These are phyloP conservation scores for Pimephales promelas DNA, from an alignment of 2,113 vertebrate genomes.

Conservation along the genomic window DNA sequence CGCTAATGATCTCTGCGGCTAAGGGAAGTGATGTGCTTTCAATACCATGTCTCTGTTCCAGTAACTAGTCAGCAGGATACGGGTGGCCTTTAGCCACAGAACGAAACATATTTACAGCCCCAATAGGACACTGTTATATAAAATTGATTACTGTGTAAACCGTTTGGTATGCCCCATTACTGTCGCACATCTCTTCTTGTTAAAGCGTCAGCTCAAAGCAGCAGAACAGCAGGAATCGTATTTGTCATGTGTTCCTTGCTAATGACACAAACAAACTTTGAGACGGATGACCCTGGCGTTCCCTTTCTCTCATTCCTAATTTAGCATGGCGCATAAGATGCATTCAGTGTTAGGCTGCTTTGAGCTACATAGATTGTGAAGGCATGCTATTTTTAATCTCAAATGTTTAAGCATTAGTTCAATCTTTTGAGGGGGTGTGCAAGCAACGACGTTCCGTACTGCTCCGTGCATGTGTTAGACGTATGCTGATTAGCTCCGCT, in stretches of 20 bases:
- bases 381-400: slow-evolving; percentile 20
- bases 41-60: slow-evolving; percentile 1
- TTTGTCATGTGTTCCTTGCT: slow-evolving; percentile 15
- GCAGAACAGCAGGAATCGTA: slow-evolving; percentile 11
- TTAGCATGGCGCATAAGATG: not conserved
- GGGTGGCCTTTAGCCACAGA: slow-evolving; percentile 40
- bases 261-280: slow-evolving; percentile 40
- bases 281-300: slow-evolving; percentile 13
- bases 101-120: slow-evolving; percentile 27
- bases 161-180: slow-evolving; percentile 28
- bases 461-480: not conserved
- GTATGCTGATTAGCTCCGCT: slow-evolving; percentile 17
- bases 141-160: slow-evolving; percentile 53
- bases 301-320: not conserved
- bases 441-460: not conserved
- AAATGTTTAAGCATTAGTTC: not conserved
- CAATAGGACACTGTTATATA: slow-evolving; percentile 41
- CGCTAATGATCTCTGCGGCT: slow-evolving; percentile 32
- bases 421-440: not conserved
- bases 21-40: not conserved
- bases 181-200: slow-evolving; percentile 25
- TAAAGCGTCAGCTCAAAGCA: slow-evolving; percentile 7
- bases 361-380: slow-evolving; percentile 7
- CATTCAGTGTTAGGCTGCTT: not conserved
- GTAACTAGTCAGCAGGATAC: slow-evolving; percentile 31